Base-by-base conservation (phyloP, 2,888 invertebrate species). In the Hemaris fuciformis region DNA sequence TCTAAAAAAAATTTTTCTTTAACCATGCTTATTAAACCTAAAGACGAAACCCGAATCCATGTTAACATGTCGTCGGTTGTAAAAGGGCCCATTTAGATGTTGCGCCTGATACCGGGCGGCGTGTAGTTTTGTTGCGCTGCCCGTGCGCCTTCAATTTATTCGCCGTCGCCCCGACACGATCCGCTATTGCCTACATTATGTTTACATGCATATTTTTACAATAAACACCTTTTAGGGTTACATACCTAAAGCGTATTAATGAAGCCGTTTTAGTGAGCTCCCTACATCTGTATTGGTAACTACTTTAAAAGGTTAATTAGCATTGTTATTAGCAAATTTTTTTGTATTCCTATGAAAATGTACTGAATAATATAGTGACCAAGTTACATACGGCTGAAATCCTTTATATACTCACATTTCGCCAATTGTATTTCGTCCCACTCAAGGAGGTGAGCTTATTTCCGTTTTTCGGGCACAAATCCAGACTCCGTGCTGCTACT, bases 61-160 rank as follows among this genome's bases (percentile, higher is more conserved):
- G 38, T 38, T n/a, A 38, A 38, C 38, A n/a, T 38, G n/a, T 46
- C 53, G 53, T 53, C 10, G 18, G 31, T 31, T 53, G 31, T 53
- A 53, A 53, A 31, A 53, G 22, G 15, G 18, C 53, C 66, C 64
- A 62, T 75, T 79, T 74, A 88, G 89, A 88, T 89, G 83, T 82
- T 83, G 72, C 80, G 76, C 68, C 81, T 74, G 89, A 90, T 91
- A 90, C 84, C 77, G 69, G 77, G 75, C 77, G 75, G 80, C 77
- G 70, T 75, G 84, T 83, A 80, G 88, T 88, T 87, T 89, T 86
- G 87, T 88, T 87, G 81, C 76, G 69, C 79, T 78, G 71, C 69
- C 73, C 78, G 77, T 78, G 81, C 77, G 75, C 85, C 82, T 81
- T 87, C 90, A 89, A 91, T 91, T 91, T 91, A 91, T 89, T 89